phyloP scores from a whole-genome alignment of 1,140 invertebrate species.

The Eumeta japonica region DNA sequence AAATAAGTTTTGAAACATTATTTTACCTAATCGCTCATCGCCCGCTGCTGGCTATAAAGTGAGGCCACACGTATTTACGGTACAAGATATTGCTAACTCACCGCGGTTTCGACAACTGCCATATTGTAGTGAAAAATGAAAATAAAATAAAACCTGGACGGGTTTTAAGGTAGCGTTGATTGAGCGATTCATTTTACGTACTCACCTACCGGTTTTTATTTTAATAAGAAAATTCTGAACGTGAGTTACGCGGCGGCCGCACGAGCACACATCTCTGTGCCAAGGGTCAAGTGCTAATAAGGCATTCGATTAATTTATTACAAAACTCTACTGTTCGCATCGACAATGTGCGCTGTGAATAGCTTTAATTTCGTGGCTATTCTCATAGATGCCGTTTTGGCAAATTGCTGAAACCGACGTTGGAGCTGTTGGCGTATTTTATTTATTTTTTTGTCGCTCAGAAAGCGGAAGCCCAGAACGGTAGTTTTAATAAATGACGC shows the following conservation, averaged over 20 bases:
- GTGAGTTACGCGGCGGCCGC: neutral
- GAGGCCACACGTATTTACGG: too few species aligned
- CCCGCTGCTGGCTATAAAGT: too few species aligned
- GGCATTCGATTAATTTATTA: neutral
- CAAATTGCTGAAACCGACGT: too few species aligned
- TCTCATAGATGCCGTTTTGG: too few species aligned
- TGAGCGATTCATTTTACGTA: constrained; percentile 28
- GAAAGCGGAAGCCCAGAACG: too few species aligned
- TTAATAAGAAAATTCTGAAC: neutral
- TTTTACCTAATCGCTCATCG: too few species aligned
- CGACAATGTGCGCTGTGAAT: neutral
- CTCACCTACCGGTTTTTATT: neutral
- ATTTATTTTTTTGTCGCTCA: too few species aligned
- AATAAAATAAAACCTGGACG: constrained; percentile 8
- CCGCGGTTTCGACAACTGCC: constrained; percentile 22
- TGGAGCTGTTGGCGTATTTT: too few species aligned
- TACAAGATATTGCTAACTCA: constrained; percentile 38
- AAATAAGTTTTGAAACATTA: too few species aligned
- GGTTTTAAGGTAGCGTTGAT: constrained; percentile 30
- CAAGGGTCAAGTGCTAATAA: neutral
- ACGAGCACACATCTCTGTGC: neutral
- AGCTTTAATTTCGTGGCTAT: neutral
- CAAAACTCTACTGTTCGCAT: neutral
- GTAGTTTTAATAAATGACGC: too few species aligned
- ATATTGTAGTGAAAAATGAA: neutral